A percentile compares a stretch with the other conserved stretches of the same genome.
Evolutionary conservation across 2,113 vertebrate species (phyloP).

Genomic region (Ceuthmochares aereus): DNA sequence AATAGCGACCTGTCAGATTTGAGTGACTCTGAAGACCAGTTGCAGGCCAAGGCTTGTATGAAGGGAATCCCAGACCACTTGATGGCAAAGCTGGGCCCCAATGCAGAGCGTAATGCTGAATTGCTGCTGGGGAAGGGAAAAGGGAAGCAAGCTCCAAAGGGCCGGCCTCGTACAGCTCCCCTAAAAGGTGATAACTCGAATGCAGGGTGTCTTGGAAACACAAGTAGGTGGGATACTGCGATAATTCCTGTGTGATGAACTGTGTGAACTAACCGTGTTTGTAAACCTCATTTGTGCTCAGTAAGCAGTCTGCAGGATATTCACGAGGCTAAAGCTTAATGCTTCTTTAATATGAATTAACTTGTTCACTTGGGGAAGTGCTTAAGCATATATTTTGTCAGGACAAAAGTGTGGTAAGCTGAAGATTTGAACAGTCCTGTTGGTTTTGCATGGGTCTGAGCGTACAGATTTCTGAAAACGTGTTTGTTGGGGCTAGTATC

Average conservation of each 20-base stretch:
- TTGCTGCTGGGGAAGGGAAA: constrained; percentile 87
- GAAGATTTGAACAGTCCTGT: not conserved
- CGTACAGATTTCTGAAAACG: not conserved
- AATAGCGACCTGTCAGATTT: constrained; percentile 97
- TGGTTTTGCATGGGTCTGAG: not conserved
- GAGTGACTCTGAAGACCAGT: constrained; percentile 93
- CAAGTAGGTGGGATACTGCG: not conserved
- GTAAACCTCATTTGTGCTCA: not conserved
- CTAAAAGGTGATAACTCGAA: constrained; percentile 87
- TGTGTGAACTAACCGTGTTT: not conserved
- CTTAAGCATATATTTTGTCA: not conserved
- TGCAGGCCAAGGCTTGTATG: constrained; percentile 84
- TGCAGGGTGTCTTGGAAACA: not conserved
- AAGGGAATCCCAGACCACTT: constrained; percentile 85
- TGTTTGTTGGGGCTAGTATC: not conserved
- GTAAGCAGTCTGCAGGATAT: not conserved
- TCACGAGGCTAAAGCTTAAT: not conserved
- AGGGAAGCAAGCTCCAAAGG: constrained; percentile 85
- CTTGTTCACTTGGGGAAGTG: not conserved
- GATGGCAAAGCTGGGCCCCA: constrained; percentile 80
- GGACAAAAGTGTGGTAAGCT: not conserved
- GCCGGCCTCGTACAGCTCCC: constrained; percentile 92
- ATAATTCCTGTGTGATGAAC: not conserved
- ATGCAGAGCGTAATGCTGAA: constrained; percentile 77
- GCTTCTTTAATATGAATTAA: not conserved